These are phyloP conservation scores for Ptyas mucosa DNA, from an alignment of 2,113 vertebrate genomes.

Conservation along the genomic window DNA sequence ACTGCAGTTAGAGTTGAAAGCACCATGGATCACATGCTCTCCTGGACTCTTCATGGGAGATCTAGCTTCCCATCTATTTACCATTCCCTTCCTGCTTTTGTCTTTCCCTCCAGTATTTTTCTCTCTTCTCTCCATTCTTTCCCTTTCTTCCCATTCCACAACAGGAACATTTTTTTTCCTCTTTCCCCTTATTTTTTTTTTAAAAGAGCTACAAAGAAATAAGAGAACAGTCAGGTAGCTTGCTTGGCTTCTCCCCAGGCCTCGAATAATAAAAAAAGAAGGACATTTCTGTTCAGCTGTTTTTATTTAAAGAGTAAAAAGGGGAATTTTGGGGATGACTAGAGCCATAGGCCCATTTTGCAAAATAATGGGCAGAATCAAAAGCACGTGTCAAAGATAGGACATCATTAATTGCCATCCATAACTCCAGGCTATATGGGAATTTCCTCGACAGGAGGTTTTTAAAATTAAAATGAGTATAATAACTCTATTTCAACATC, in stretches of 20 bases:
- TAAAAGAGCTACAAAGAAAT: background rate
- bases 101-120: background rate
- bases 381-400: background rate
- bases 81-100: background rate
- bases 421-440: constrained; percentile 37
- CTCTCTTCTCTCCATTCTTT: background rate
- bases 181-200: background rate
- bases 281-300: background rate
- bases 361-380: background rate
- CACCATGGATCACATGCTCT: background rate
- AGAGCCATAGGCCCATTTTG: background rate
- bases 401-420: background rate
- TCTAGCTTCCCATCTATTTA: background rate
- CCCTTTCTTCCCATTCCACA: background rate
- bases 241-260: background rate
- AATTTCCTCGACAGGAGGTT: constrained; percentile 24
- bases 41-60: background rate
- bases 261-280: background rate
- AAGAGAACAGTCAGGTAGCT: background rate
- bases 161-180: background rate
- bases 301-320: background rate
- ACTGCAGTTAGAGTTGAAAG: background rate
- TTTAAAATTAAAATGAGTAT: background rate
- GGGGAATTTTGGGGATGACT: background rate
- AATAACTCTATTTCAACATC: background rate